Evolutionary conservation across 1,140 invertebrate genomes (phyloP), one percentile per base, ranked within the genome.

Genomic region (Aphis gossypii): DNA sequence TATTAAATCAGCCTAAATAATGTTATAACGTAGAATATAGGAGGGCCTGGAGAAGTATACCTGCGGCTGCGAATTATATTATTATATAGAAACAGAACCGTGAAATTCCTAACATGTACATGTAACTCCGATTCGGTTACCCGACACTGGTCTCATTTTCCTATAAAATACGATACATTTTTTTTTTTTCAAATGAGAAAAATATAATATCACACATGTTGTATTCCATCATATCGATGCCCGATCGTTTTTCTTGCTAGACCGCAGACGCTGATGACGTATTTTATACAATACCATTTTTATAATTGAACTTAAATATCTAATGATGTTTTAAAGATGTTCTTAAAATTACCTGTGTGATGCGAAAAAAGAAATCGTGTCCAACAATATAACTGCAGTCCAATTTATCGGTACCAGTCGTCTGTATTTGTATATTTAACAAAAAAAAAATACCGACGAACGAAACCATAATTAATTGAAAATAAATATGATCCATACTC

Each of bases 401-500:
- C n/a, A n/a, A 76, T 76, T n/a, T 14, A 76, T n/a, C 60, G 30
- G 0, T 2, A n/a, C n/a, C 60, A 76, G 60, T n/a, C 30, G n/a
- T 76, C 60, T 6, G 60, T 30, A n/a, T 76, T 5, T 60, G 8
- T 18, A 76, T 18, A 35, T 35, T 35, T 35, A 35, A 14, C n/a
- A 68, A 60, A 76, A 60, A 68, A 76, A 76, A 76, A 76, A 76
- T 14, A 76, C n/a, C n/a, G 14, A 76, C 14, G 60, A 84, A 83
- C 35, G 21, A 83, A 83, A 38, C 76, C 35, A 38, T 83, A 35
- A 83, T 38, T 83, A 83, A 83, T 83, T 83, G 35, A 23, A 83
- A 38, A 83, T 83, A 83, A 83, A 83, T 35, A 38, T 83, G 76
- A 83, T 83, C 76, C 35, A 35, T 82, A 82, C 35, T 82, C 56